Percentiles rank a stretch among this genome's conserved stretches.
These are phyloP conservation scores for Dusona sp. DNA, from an alignment of 2,888 invertebrate species.

Conservation along the genomic window DNA sequence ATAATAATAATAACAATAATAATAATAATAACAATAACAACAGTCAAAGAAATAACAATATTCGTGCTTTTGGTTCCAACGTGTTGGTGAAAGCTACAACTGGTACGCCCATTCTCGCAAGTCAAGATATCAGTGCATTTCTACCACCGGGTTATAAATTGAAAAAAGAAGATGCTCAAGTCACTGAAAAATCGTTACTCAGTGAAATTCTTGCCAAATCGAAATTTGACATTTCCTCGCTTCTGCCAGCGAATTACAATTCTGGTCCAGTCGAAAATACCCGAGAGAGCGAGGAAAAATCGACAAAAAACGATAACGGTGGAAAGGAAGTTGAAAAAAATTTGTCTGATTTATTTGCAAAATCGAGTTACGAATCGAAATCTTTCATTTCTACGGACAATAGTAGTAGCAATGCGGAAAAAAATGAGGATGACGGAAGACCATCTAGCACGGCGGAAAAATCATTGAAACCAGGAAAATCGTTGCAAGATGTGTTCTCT, in stretches of 20 bases:
- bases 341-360: slow-evolving; percentile 78
- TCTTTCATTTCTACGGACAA: slow-evolving; percentile 87
- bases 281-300: slow-evolving; percentile 64
- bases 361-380: slow-evolving; percentile 82
- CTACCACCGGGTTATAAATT: slow-evolving; percentile 89
- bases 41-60: slow-evolving; percentile 56
- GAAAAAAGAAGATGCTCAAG: slow-evolving; percentile 83
- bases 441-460: slow-evolving; percentile 33
- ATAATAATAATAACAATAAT: slow-evolving; percentile 1
- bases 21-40: slow-evolving; percentile 59
- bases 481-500: slow-evolving; percentile 80
- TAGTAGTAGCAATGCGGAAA: slow-evolving; percentile 82
- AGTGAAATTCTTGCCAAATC: slow-evolving; percentile 81
- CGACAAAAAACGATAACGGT: slow-evolving; percentile 23
- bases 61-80: slow-evolving; percentile 20
- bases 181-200: slow-evolving; percentile 80
- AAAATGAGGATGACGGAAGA: slow-evolving; percentile 7
- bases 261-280: slow-evolving; percentile 70
- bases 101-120: slow-evolving; percentile 31
- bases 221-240: slow-evolving; percentile 85
- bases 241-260: slow-evolving; percentile 89
- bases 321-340: slow-evolving; percentile 27
- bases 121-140: slow-evolving; percentile 87
- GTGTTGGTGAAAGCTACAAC: slow-evolving; percentile 40
- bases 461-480: slow-evolving; percentile 70